These are phyloP conservation scores for Zaprionus tsacasi DNA, from an alignment of 1,140 invertebrate genomes.

Conservation along the genomic window DNA sequence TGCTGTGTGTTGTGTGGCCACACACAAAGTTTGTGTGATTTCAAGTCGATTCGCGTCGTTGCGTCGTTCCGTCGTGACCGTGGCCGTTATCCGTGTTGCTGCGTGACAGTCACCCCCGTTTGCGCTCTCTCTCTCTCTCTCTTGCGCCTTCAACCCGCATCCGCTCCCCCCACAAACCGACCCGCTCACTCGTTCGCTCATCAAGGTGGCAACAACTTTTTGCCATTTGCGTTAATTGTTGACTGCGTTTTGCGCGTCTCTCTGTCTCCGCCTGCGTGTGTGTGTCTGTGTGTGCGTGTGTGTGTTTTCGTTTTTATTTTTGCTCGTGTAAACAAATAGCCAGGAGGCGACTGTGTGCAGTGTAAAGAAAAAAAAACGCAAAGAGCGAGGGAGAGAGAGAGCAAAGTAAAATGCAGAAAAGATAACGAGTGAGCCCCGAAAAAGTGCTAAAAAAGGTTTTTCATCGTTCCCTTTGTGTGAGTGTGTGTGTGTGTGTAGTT, in stretches of 20 bases:
- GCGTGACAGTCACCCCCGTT: background rate
- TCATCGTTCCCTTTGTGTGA: background rate
- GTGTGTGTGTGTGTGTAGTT: background rate
- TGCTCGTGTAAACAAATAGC: background rate
- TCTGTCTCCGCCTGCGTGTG: background rate
- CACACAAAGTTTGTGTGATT: background rate
- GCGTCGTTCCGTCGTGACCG: background rate
- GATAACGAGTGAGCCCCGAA: conserved; percentile 1
- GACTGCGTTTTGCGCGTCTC: background rate
- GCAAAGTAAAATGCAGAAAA: background rate
- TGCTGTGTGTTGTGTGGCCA: background rate
- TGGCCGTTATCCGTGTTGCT: conserved; percentile 4
- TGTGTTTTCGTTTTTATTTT: background rate
- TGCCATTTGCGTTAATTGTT: background rate
- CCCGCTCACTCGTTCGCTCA: background rate
- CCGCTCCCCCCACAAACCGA: background rate
- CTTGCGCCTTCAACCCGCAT: background rate
- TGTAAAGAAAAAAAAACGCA: background rate
- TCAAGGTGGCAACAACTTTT: conserved; percentile 1
- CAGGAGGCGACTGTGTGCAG: background rate
- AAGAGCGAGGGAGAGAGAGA: background rate
- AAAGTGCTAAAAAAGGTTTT: conserved; percentile 6
- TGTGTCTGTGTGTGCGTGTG: background rate
- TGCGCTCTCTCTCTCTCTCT: background rate
- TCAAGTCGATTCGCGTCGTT: conserved; percentile 3